These are phyloP conservation scores for Piprites chloris DNA, from an alignment of 2,113 vertebrate species.

Conservation along the genomic window DNA sequence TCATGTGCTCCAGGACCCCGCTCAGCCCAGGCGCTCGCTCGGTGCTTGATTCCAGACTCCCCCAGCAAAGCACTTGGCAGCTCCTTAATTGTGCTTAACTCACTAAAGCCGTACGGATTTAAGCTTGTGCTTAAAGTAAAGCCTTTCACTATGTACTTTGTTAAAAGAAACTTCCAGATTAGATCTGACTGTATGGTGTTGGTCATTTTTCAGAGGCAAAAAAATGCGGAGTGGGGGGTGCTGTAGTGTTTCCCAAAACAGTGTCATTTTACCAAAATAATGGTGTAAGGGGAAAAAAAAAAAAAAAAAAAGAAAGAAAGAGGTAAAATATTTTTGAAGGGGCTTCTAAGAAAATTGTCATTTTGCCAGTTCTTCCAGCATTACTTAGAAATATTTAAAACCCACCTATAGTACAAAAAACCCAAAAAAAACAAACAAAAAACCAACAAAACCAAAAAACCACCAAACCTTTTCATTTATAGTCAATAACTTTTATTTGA, in stretches of 20 bases:
- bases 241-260: background rate
- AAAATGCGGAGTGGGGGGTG: background rate
- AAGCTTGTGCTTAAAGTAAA: background rate
- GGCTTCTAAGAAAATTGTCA: background rate
- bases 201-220: background rate
- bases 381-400: background rate
- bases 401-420: background rate
- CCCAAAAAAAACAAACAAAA: background rate
- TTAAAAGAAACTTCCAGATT: background rate
- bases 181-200: background rate
- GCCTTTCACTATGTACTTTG: background rate
- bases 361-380: background rate
- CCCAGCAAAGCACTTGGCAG: background rate
- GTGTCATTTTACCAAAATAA: background rate
- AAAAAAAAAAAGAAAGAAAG: background rate
- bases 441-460: background rate
- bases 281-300: background rate
- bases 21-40: background rate
- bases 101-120: background rate
- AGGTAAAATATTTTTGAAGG: background rate
- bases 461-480: background rate
- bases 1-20: background rate
- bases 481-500: background rate
- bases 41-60: background rate
- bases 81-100: background rate